A percentile compares a stretch with the other conserved stretches of the same genome.
These are phyloP conservation scores for Pseudochromis fuscus DNA, from an alignment of 2,797 vertebrate genomes.

Conservation along the genomic window DNA sequence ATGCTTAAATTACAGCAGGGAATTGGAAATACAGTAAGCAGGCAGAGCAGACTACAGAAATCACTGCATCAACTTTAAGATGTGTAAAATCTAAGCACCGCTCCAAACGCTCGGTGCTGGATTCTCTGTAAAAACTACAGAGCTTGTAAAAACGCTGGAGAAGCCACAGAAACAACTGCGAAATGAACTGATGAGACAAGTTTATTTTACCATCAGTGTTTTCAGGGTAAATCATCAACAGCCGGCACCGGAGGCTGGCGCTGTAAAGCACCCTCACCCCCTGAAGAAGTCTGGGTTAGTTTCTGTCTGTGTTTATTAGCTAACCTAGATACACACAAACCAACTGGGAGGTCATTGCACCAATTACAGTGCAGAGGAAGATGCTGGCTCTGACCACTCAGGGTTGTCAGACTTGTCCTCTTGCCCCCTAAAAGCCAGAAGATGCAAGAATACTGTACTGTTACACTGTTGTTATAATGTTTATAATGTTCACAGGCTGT, in stretches of 20 bases:
- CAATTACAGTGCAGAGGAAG: not conserved
- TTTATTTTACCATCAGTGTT: constrained; percentile 36
- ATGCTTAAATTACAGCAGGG: constrained; percentile 10
- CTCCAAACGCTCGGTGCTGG: not conserved
- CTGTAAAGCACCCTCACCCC: not conserved
- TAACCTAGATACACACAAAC: constrained; percentile 13
- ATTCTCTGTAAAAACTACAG: constrained; percentile 1
- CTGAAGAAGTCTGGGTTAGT: not conserved
- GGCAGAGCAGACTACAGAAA: not conserved
- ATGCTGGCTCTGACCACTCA: not conserved
- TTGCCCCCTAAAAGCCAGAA: not conserved
- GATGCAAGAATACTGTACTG: not conserved
- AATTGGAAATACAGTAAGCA: not conserved
- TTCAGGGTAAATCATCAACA: constrained; percentile 17
- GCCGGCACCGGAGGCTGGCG: not conserved
- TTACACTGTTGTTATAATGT: not conserved
- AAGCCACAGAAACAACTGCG: constrained; percentile 1
- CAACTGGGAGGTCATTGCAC: not conserved
- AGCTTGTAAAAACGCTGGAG: constrained; percentile 9
- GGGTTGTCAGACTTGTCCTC: not conserved
- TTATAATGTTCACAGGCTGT: too few species aligned
- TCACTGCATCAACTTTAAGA: not conserved
- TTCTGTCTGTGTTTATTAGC: constrained; percentile 4
- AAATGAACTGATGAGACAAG: constrained; percentile 2
- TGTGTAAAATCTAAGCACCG: constrained; percentile 2